Base-by-base conservation (phyloP, 2,888 invertebrate species). In the Metacarcinus magister region DNA sequence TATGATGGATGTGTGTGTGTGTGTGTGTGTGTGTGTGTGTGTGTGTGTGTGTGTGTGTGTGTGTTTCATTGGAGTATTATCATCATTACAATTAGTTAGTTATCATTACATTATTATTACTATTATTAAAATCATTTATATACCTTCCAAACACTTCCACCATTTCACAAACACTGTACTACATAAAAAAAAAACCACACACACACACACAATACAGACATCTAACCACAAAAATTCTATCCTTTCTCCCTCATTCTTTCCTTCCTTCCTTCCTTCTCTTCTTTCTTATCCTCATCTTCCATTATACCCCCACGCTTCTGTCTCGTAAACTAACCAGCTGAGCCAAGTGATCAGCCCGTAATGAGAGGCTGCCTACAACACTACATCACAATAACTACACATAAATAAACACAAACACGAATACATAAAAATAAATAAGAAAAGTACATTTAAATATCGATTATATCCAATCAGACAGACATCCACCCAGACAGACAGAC, bases 1-100 rank as follows among this genome's bases (percentile, higher is more conserved):
- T 60, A 23, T 60, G 19, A 60, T 60, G 60, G 60, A 60, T 60
- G 23, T 60, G 60, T 60, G 60, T 23, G 75, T 82, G 28, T 28
- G 75, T n/a, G 75, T 19, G 82, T 82, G 82, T 82, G 82, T 82
- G 39, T 82, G 82, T 82, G 82, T 82, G 82, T 82, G 82, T 82
- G 82, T 32, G 32, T 82, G 82, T 82, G 82, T 82, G 82, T 82
- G 82, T 82, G 82, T 82, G 82, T 82, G 82, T 82, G 82, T 82
- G 82, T 82, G 82, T 82, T 75, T n/a, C 8, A 28, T 75, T n/a
- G 28, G 75, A 28, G 75, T 75, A 28, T 67, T 28, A 4, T 75
- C 1, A 1, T 75, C n/a, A 75, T 28, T 28, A 75, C 8, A 10
- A 28, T 75, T 28, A 28, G 39, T 28, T 75, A 75, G 39, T 28